These are phyloP conservation scores for Agriopis aurantiaria DNA, from an alignment of 2,888 invertebrate genomes.

Conservation along the genomic window DNA sequence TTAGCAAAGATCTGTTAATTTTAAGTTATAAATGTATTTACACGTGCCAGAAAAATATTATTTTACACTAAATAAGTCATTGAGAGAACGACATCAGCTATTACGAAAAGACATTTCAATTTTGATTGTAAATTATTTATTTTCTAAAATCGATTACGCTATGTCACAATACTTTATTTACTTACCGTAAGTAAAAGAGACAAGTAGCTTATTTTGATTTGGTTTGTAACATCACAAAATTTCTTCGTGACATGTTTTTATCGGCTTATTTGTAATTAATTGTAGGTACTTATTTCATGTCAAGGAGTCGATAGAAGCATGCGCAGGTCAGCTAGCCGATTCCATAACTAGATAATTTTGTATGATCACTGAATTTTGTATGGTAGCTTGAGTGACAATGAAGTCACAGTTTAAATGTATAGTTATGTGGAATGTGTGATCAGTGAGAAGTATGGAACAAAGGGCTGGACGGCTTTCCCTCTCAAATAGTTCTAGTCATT, in stretches of 20 bases:
- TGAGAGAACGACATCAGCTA: slow-evolving; percentile 15
- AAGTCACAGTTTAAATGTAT: slow-evolving; percentile 11
- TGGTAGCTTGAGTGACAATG: slow-evolving; percentile 1
- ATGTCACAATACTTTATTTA: slow-evolving; percentile 3
- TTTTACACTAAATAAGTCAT: slow-evolving; percentile 5
- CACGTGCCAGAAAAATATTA: slow-evolving; percentile 52
- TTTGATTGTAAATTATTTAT: slow-evolving; percentile 1
- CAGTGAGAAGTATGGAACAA: slow-evolving; percentile 1
- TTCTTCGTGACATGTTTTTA: slow-evolving; percentile 2
- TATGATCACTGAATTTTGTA: slow-evolving; percentile 3
- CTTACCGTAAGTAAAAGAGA: neutral
- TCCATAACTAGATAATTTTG: slow-evolving; percentile 10
- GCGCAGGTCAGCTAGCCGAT: slow-evolving; percentile 9
- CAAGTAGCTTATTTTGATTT: neutral
- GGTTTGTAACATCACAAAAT: neutral
- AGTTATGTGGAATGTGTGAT: neutral
- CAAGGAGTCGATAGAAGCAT: slow-evolving; percentile 3
- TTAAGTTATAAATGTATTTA: slow-evolving; percentile 49
- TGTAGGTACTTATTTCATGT: slow-evolving; percentile 42
- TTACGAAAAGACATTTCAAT: slow-evolving; percentile 28
- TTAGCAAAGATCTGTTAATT: slow-evolving; percentile 67
- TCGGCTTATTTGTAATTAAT: slow-evolving; percentile 1
- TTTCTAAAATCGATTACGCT: neutral
- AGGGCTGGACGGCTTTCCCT: slow-evolving; percentile 74
- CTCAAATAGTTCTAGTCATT: slow-evolving; percentile 83